phyloP scores from a whole-genome alignment of 2,113 vertebrate species.

The Peromyscus leucopus region DNA sequence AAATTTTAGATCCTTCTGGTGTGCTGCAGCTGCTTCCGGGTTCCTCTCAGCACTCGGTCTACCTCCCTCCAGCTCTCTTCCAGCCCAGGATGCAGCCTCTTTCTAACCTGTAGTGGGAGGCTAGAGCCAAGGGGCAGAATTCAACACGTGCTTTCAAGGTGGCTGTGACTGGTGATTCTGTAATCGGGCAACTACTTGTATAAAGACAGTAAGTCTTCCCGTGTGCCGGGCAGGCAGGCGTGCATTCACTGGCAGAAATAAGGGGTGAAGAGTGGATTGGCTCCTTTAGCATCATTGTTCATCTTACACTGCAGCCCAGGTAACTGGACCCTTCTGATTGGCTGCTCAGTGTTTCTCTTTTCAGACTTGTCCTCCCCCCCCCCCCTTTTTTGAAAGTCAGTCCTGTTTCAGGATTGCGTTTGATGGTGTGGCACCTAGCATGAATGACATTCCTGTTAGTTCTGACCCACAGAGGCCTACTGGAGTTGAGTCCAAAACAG shows the following conservation, averaged over 20 bases:
- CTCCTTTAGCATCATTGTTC: not conserved
- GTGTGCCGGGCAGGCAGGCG: not conserved
- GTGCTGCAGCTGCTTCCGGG: not conserved
- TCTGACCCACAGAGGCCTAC: not conserved
- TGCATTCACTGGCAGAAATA: not conserved
- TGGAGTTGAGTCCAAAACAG: not conserved
- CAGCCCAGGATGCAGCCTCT: not conserved
- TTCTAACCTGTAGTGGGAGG: not conserved
- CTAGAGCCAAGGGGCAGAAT: not conserved
- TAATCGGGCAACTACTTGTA: not conserved
- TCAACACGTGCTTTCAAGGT: not conserved
- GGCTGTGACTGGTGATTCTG: not conserved
- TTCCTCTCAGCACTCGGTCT: fast-evolving
- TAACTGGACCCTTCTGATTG: not conserved
- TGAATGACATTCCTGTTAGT: not conserved
- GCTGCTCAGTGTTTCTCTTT: not conserved
- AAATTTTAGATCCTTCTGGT: not conserved
- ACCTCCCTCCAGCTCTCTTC: not conserved
- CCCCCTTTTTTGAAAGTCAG: not conserved
- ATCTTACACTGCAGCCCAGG: not conserved
- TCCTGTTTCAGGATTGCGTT: not conserved
- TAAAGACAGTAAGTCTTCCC: not conserved
- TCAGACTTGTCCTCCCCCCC: not conserved
- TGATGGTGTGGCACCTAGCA: not conserved
- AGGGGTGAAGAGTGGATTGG: not conserved